Evolutionary conservation across 2,113 vertebrate genomes (phyloP), one percentile per base, ranked within the genome.

Genomic region (Phocoena sinus): DNA sequence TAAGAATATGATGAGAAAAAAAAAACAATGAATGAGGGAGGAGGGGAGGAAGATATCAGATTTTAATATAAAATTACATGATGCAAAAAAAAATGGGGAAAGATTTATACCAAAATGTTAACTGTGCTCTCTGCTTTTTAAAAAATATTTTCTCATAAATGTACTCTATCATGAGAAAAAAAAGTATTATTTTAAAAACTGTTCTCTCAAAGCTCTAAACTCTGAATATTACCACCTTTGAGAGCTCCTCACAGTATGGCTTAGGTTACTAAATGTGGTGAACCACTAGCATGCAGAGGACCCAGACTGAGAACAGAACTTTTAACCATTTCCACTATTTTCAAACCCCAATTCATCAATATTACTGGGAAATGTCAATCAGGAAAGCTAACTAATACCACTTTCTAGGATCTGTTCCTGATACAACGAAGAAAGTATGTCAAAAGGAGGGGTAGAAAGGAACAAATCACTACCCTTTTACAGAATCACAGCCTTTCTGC

Each of bases 131-230:
- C 74, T 53, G 74, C 11, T 77, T 77, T 77, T 77, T n/a, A 21
- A 33, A 77, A 77, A n/a, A 50, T 53, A 77, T 77, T 47, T 77
- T 53, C 74, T 77, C 20, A 76, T 44, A 96, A 90, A 63, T 58
- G 6, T 56, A 85, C 5, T 83, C 15, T 44, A 71, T 23, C 20
- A 36, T 90, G 47, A 71, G 80, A 84, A 96, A 84, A 94, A 74
- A 67, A 18, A 87, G n/a, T 70, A 91, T 26, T 84, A 79, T 47
- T 96, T 85, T 8, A 28, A 93, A 96, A 94, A 86, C 44, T 91
- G 63, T 88, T 82, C 68, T 95, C 31, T 73, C 41, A 82, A 89
- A 65, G 26, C 6, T 62, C n/a, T 76, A 38, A 65, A 81, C n/a
- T 73, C 65, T 90, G 88, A 89, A 38, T 25, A 67, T 41, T 74